Evolutionary conservation across 2,888 invertebrate genomes (phyloP).

Genomic region (Axea sp.): DNA sequence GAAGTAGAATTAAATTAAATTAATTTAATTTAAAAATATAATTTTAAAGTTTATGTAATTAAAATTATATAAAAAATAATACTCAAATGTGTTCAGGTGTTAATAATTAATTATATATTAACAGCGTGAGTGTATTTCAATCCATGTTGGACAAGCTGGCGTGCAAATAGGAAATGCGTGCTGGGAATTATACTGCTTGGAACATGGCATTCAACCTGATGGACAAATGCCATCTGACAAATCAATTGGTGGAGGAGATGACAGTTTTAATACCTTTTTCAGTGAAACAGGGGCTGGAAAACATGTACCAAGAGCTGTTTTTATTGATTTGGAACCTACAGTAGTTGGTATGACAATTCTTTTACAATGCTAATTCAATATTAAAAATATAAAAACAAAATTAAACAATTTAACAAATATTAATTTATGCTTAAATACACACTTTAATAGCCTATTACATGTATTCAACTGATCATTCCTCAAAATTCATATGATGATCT

Average conservation of each 20-base stretch:
- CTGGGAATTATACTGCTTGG: conserved; percentile 44
- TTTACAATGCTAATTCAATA: not conserved
- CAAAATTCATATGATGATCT: no score
- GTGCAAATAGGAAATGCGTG: conserved; percentile 46
- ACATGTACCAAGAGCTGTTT: conserved; percentile 90
- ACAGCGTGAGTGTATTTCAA: conserved; percentile 82
- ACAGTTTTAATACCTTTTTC: conserved; percentile 86
- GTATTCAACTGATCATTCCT: no score
- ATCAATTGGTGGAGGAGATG: conserved; percentile 93
- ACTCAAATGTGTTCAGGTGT: not conserved
- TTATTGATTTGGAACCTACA: conserved; percentile 97
- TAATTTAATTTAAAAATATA: not conserved
- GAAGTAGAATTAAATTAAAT: not conserved
- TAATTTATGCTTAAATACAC: not conserved
- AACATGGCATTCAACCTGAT: conserved; percentile 45
- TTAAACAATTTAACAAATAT: not conserved
- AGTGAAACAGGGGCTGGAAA: conserved; percentile 91
- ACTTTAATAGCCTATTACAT: no score
- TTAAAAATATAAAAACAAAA: not conserved
- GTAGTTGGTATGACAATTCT: conserved; percentile 84
- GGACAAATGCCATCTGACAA: conserved; percentile 95
- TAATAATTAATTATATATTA: not conserved
- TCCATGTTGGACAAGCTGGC: conserved; percentile 44
- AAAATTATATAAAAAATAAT: not conserved
- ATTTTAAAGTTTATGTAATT: not conserved